A percentile compares a stretch with the other conserved stretches of the same genome.
Evolutionary conservation across 2,797 vertebrate species (phyloP).

Genomic region (Anas flavirostris): DNA sequence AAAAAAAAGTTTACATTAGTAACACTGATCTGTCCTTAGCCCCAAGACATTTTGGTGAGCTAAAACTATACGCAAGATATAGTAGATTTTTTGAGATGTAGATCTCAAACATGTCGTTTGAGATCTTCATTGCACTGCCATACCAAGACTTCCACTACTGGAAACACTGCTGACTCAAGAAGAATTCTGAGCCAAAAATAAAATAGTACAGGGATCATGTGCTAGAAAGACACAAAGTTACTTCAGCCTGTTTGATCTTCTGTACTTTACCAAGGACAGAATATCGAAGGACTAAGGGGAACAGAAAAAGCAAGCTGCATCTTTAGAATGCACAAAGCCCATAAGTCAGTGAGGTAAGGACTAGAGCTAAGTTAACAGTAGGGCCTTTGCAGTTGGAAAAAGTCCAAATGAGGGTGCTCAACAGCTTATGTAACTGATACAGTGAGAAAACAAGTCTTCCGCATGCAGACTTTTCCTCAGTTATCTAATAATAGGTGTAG

Average conservation of each 20-base stretch:
- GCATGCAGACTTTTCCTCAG: neutral
- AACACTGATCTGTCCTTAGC: neutral
- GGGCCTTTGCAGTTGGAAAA: neutral
- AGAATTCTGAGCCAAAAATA: neutral
- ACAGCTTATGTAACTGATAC: neutral
- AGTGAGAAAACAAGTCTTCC: neutral
- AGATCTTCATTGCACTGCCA: neutral
- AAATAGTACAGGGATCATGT: neutral
- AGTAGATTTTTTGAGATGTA: no score
- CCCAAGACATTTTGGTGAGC: neutral
- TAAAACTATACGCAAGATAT: neutral
- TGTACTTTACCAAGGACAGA: neutral
- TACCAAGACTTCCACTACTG: neutral
- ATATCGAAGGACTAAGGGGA: neutral
- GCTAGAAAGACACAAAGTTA: neutral
- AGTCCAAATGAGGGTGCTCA: neutral
- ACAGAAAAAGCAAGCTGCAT: neutral
- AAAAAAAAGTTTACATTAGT: neutral
- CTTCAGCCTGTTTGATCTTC: neutral
- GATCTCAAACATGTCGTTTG: neutral
- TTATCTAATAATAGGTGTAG: neutral
- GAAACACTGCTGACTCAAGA: neutral
- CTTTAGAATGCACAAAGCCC: neutral
- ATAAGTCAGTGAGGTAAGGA: neutral
- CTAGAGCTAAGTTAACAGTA: neutral